Percentiles rank a stretch among this genome's conserved stretches.
These are phyloP conservation scores for Lagria hirta DNA, from an alignment of 2,888 invertebrate genomes.

Conservation along the genomic window DNA sequence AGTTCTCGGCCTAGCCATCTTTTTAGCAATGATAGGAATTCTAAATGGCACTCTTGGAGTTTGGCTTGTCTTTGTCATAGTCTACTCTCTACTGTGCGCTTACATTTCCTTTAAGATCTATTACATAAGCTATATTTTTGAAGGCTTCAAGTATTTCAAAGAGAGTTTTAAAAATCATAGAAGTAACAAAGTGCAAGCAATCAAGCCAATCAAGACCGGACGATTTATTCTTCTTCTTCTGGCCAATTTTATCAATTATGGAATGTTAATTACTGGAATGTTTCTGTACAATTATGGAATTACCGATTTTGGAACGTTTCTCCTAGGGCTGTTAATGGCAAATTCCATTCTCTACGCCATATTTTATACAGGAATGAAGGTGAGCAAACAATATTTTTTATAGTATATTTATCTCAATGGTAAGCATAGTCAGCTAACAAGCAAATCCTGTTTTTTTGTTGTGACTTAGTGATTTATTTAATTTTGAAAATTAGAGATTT, in stretches of 20 bases:
- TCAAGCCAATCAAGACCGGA: slow-evolving; percentile 46
- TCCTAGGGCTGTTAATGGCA: slow-evolving; percentile 76
- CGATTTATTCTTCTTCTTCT: slow-evolving; percentile 59
- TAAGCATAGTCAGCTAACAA: no score
- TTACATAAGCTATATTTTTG: slow-evolving; percentile 47
- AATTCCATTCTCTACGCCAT: slow-evolving; percentile 77
- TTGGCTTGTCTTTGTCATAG: slow-evolving; percentile 71
- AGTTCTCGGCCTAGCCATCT: slow-evolving; percentile 70
- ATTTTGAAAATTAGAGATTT: no score
- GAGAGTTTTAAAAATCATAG: slow-evolving; percentile 43
- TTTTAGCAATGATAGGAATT: slow-evolving; percentile 67
- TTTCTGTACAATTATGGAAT: slow-evolving; percentile 58
- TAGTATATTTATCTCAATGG: no score
- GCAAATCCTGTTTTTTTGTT: no score
- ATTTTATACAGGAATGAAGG: slow-evolving; percentile 84
- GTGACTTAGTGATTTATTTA: no score
- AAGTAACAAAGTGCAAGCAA: slow-evolving; percentile 24
- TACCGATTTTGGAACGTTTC: slow-evolving; percentile 76
- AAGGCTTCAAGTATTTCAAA: slow-evolving; percentile 67
- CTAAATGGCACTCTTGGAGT: slow-evolving; percentile 64
- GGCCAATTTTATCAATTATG: slow-evolving; percentile 64
- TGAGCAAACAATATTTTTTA: slow-evolving; percentile 55
- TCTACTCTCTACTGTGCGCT: slow-evolving; percentile 64
- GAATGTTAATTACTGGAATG: slow-evolving; percentile 62
- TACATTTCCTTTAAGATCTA: slow-evolving; percentile 50